phyloP scores from a whole-genome alignment of 2,888 invertebrate genomes.

The Elysia crispata region DNA sequence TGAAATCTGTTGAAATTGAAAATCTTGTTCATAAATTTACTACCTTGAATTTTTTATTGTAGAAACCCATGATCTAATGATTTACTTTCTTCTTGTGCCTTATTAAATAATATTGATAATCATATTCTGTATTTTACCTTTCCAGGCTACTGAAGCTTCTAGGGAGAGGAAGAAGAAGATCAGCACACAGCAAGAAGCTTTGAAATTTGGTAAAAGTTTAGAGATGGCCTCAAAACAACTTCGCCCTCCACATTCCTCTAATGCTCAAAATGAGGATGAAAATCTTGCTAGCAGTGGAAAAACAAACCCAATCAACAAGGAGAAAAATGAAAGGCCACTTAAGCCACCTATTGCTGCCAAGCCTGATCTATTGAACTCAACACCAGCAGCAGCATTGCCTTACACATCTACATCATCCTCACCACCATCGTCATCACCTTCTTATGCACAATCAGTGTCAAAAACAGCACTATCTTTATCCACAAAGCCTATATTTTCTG shows the following conservation, averaged over 20 bases:
- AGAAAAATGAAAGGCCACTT: not conserved
- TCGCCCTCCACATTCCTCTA: slow-evolving; percentile 34
- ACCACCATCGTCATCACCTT: slow-evolving; percentile 21
- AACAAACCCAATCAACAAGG: not conserved
- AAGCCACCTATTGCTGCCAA: slow-evolving; percentile 30
- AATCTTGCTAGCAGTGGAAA: not conserved
- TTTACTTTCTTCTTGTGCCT: no score
- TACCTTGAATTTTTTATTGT: no score
- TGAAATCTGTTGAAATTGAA: no score
- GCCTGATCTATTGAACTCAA: slow-evolving; percentile 14
- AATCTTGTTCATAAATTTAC: no score
- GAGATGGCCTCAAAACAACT: slow-evolving; percentile 48
- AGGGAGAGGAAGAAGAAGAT: slow-evolving; percentile 53
- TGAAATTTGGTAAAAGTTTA: slow-evolving; percentile 52
- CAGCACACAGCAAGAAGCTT: slow-evolving; percentile 50
- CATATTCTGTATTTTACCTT: not conserved
- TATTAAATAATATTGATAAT: no score
- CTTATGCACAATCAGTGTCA: slow-evolving; percentile 6
- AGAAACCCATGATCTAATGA: no score
- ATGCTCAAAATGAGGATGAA: slow-evolving; percentile 18
- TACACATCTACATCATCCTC: not conserved
- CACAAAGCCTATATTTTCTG: not conserved
- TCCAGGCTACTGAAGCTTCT: slow-evolving; percentile 51
- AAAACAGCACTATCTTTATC: not conserved
- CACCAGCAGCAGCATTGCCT: slow-evolving; percentile 10